A percentile compares a stretch with the other conserved stretches of the same genome.
Evolutionary conservation across 2,113 vertebrate species (phyloP).

Genomic region (Labeo catla): DNA sequence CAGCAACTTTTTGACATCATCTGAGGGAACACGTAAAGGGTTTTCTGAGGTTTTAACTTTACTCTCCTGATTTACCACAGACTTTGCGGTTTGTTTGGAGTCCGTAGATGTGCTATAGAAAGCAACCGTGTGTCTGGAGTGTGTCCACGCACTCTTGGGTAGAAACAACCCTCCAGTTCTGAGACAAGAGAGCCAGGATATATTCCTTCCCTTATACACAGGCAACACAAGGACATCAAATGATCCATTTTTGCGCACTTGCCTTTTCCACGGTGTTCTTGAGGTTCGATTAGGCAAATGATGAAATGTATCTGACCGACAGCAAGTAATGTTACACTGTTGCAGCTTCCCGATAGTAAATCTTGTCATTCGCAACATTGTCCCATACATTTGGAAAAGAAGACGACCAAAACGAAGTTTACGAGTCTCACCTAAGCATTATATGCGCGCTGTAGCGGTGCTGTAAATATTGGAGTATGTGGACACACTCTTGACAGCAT

Average conservation of each 20-base stretch:
- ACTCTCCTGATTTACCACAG: slow-evolving; percentile 44
- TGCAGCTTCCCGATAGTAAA: slow-evolving; percentile 56
- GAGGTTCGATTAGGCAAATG: slow-evolving; percentile 52
- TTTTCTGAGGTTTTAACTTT: slow-evolving; percentile 10
- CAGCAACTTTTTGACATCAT: slow-evolving; percentile 78
- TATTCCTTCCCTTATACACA: slow-evolving; percentile 17
- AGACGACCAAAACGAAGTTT: neutral
- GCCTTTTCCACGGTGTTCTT: slow-evolving; percentile 50
- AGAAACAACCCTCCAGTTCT: neutral
- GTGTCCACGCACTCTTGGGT: slow-evolving; percentile 41
- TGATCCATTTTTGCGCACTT: neutral
- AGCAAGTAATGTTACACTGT: slow-evolving; percentile 55
- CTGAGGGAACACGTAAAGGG: slow-evolving; percentile 58
- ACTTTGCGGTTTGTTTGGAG: slow-evolving; percentile 52
- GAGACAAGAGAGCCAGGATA: slow-evolving; percentile 31
- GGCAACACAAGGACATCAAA: neutral
- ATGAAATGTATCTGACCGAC: slow-evolving; percentile 44
- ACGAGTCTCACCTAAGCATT: neutral
- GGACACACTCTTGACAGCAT: neutral
- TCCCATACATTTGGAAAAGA: slow-evolving; percentile 6
- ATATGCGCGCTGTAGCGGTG: neutral
- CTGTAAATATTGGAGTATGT: neutral
- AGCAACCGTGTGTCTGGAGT: slow-evolving; percentile 56
- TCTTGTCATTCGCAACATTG: slow-evolving; percentile 53
- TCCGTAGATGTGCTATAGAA: slow-evolving; percentile 67